phyloP scores from a whole-genome alignment of 2,797 vertebrate species.

The Thalassophryne amazonica region DNA sequence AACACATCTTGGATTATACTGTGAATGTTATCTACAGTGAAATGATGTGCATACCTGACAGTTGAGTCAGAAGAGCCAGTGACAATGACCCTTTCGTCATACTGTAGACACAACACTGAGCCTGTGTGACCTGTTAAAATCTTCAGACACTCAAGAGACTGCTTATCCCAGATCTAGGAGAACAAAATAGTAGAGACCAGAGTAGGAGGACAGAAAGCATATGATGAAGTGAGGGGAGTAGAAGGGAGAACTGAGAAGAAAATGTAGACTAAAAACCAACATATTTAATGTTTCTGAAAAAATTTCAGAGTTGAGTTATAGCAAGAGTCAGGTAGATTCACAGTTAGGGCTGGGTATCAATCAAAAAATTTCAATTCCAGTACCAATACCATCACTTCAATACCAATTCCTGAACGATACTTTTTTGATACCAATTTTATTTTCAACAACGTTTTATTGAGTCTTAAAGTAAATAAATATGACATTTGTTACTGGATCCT shows the following conservation, averaged over 20 bases:
- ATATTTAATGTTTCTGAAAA: slow-evolving; percentile 25
- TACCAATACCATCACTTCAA: no score
- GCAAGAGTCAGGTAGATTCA: slow-evolving; percentile 43
- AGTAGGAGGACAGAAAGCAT: not conserved
- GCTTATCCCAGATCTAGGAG: slow-evolving; percentile 96
- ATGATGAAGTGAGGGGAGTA: not conserved
- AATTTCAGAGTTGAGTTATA: slow-evolving; percentile 52
- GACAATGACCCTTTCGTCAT: slow-evolving; percentile 97
- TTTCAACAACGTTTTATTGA: no score
- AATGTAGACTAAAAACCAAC: not conserved
- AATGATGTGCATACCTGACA: slow-evolving; percentile 80
- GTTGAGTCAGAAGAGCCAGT: slow-evolving; percentile 98
- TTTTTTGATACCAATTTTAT: no score
- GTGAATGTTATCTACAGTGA: not conserved
- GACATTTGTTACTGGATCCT: no score
- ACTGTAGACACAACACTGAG: slow-evolving; percentile 97
- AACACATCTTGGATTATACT: not conserved
- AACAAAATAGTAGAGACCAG: not conserved
- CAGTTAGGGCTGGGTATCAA: no score
- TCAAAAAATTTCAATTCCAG: no score
- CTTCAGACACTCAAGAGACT: slow-evolving; percentile 96
- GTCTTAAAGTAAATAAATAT: no score
- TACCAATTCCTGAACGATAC: no score
- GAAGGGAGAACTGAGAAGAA: not conserved
- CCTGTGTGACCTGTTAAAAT: slow-evolving; percentile 97